Percentiles rank a stretch among this genome's conserved stretches.
Conservation (phyloP, 1,140 invertebrate genomes). For the Drosophila jambulina region DNA sequence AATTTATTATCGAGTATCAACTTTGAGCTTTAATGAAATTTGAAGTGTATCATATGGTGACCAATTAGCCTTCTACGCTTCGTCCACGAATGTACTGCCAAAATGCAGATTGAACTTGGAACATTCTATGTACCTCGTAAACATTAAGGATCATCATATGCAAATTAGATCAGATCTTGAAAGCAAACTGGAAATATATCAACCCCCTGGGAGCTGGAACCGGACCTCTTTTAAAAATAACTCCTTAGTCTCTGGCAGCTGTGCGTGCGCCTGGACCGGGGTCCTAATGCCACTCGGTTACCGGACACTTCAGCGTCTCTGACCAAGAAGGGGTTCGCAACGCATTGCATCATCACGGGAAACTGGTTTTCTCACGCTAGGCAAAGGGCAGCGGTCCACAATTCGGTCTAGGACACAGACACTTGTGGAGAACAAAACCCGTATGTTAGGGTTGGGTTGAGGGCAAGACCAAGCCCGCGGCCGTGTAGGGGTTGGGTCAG, state of each 20-base stretch:
- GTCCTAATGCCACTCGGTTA: conserved; percentile 18
- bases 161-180: conserved; percentile 35
- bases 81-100: neutral
- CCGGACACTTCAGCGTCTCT: conserved; percentile 56
- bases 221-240: neutral
- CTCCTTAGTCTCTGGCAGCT: conserved; percentile 19
- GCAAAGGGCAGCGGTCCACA: conserved; percentile 18
- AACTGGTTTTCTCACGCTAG: conserved; percentile 79
- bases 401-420: conserved; percentile 22
- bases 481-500: conserved; percentile 41
- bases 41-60: neutral
- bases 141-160: conserved; percentile 23
- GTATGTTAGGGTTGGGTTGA: conserved; percentile 11
- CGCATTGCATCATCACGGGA: conserved; percentile 43
- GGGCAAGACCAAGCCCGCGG: conserved; percentile 8
- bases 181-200: conserved; percentile 14
- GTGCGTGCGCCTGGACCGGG: conserved; percentile 8
- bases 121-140: neutral
- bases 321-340: conserved; percentile 33
- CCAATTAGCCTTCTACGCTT: neutral
- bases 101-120: neutral
- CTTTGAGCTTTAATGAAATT: neutral
- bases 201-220: conserved; percentile 10
- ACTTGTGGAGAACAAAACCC: conserved; percentile 26
- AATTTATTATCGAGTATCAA: too few species aligned